Base-by-base conservation (phyloP, 1,140 invertebrate genomes). In the Chrysopa pallens region DNA sequence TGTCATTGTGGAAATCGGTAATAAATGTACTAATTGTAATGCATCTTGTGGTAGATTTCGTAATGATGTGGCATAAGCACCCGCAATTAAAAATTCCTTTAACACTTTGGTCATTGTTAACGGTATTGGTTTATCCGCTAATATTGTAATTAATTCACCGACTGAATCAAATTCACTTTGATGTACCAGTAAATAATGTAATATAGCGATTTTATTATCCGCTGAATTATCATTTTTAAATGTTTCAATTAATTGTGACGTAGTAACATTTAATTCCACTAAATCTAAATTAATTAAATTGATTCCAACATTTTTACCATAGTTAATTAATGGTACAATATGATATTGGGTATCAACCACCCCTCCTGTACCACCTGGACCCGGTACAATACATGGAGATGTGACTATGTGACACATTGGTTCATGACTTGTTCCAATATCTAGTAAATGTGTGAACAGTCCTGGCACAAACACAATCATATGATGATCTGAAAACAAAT, bases 151-250 rank as follows among this genome's bases (percentile, higher is more conserved):
- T 58, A 75, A 72, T 60, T 82, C 74, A 42, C 74, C 69, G 44
- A 80, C 72, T 28, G 73, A 63, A 40, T 84, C 80, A 44, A 76
- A 56, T 49, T 85, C 80, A 36, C 71, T 72, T 39, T 70, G 70
- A 51, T 88, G 83, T 39, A 80, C 69, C 9, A 86, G 59, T 44
- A 88, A 74, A 54, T 84, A 84, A 59, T 88, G 84, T 17, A 87
- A 59, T 28, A 85, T 83, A 4, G 76, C 74, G 28, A 85, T 55
- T 43, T 76, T 76, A 50, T 82, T 78, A 50, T 81, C 76, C 1
- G 75, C 52, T 0, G 69, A 69, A 3, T 63, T 69, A 43, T 75
- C 69, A 47, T 67, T 74, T 36, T 75, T 74, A 50, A 83, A 84
- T 0, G 74, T 70, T 8, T 79, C 69, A 4, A 78, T 61, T 1